phyloP scores from a whole-genome alignment of 1,140 invertebrate genomes.

The Trichonephila inaurata region DNA sequence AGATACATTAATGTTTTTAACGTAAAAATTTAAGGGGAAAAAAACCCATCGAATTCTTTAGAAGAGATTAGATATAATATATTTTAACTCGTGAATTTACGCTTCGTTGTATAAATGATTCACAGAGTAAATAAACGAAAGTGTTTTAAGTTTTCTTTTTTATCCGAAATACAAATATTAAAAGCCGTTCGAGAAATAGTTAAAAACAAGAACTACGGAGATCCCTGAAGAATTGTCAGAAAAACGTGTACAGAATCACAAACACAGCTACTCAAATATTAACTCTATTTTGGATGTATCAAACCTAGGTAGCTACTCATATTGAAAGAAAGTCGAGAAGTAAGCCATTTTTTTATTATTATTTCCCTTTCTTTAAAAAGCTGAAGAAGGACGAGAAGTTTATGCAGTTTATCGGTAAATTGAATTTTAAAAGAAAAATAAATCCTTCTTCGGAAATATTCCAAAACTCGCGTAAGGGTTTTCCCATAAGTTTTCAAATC shows the following conservation, averaged over 20 bases:
- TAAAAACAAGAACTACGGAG: background rate
- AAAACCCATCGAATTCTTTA: too few species aligned
- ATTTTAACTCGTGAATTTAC: too few species aligned
- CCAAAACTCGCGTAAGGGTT: background rate
- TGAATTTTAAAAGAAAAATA: conserved; percentile 25
- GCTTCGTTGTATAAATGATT: too few species aligned
- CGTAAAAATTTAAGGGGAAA: too few species aligned
- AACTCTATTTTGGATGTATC: background rate
- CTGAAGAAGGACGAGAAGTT: background rate
- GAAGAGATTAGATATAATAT: too few species aligned
- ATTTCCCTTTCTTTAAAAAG: background rate
- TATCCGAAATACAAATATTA: too few species aligned
- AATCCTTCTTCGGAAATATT: background rate
- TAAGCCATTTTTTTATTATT: background rate
- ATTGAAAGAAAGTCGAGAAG: background rate
- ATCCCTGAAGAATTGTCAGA: background rate
- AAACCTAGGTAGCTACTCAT: background rate
- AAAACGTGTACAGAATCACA: background rate
- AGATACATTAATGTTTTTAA: too few species aligned
- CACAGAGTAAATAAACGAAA: too few species aligned
- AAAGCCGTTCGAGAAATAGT: too few species aligned
- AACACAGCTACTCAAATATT: conserved; percentile 19
- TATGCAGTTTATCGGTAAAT: conserved; percentile 41
- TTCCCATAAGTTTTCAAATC: conserved; percentile 36
- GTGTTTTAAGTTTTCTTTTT: too few species aligned